Evolutionary conservation across 2,888 invertebrate genomes (phyloP), one percentile per base, ranked within the genome.

Genomic region (Pammene fasciana): DNA sequence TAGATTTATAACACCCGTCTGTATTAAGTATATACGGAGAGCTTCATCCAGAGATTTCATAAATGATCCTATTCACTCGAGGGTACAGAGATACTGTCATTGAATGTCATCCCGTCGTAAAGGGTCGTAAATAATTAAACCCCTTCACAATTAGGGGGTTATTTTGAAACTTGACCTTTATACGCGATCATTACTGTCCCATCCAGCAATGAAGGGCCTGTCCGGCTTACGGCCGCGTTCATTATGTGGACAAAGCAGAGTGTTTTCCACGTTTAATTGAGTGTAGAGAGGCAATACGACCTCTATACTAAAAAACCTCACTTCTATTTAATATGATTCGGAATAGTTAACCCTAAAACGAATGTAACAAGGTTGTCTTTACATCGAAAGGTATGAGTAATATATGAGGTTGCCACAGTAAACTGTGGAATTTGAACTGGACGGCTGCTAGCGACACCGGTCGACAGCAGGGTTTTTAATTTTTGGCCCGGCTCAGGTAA

Each of bases 181-280:
- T 66, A 60, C 26, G 48, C 46, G 18, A 65, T 66, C 48, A 57
- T 66, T 46, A 57, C 18, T 14, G 46, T 26, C 59, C 45, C 43
- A 36, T 65, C 54, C 45, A 43, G 72, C 73, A 78, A 81, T 81
- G 78, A 81, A 85, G 81, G 75, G 80, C 71, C 74, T 78, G 82
- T 81, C 77, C 75, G 74, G 68, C 71, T 71, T 78, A 78, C 79
- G 76, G 76, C 75, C 71, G 78, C 79, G 80, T 89, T 88, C 86
- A 88, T 92, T 90, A 91, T 84, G 81, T 81, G 85, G 82, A 91
- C 90, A 91, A 91, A 87, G 83, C 85, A 78, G 85, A 92, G 90
- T 88, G 89, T 88, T 90, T 89, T 88, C 85, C 84, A 87, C 84
- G 88, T 88, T 88, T 86, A 89, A 90, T 89, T 87, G 89, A 86